Evolutionary conservation across 2,797 vertebrate genomes (phyloP).

Genomic region (Melanitta fusca): DNA sequence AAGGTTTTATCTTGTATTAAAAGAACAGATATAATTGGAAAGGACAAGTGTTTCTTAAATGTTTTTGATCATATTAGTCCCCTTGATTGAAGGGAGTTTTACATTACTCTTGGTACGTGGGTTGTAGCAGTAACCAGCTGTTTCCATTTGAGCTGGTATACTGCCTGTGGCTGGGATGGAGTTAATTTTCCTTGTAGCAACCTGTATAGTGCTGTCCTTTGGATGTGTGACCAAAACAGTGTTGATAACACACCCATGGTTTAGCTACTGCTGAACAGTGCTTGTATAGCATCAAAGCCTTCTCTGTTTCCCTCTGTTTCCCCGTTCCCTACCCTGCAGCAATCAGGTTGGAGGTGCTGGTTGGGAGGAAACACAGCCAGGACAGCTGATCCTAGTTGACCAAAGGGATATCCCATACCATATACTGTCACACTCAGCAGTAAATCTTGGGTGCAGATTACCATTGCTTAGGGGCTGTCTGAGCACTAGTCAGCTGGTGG

Average conservation of each 20-base stretch:
- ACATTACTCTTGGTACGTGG: background rate
- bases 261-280: background rate
- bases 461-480: background rate
- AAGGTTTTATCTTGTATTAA: background rate
- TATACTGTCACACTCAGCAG: fast-evolving
- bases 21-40: background rate
- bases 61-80: background rate
- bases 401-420: background rate
- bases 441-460: background rate
- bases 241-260: background rate
- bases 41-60: background rate
- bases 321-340: background rate
- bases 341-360: background rate
- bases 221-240: background rate
- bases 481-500: background rate
- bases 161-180: background rate
- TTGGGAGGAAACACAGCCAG: background rate
- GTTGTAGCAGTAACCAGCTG: background rate
- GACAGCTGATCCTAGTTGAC: background rate
- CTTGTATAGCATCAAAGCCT: background rate
- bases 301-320: background rate
- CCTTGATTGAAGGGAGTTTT: background rate
- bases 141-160: background rate
- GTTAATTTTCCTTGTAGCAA: background rate
- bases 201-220: background rate